Percentiles rank a stretch among this genome's conserved stretches.
phyloP scores from a whole-genome alignment of 2,797 vertebrate genomes.

The Chrysolophus pictus region DNA sequence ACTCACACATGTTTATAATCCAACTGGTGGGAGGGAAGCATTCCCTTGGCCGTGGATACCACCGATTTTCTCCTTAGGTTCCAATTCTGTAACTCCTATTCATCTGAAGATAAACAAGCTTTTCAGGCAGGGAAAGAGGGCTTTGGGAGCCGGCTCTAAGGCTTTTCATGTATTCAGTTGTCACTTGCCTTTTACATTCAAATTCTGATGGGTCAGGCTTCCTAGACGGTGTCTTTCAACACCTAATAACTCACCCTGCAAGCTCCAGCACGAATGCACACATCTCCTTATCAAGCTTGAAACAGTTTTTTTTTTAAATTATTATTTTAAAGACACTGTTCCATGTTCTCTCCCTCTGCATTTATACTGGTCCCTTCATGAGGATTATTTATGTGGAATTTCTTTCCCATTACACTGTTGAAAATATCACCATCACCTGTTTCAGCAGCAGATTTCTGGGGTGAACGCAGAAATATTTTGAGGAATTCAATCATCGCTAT shows the following conservation, averaged over 20 bases:
- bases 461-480: conserved; percentile 72
- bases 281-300: conserved; percentile 73
- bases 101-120: conserved; percentile 46
- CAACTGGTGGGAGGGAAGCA: conserved; percentile 64
- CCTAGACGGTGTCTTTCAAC: conserved; percentile 77
- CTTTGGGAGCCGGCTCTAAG: conserved; percentile 30
- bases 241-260: conserved; percentile 79
- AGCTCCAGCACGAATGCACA: conserved; percentile 59
- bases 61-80: conserved; percentile 58
- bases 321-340: conserved; percentile 77
- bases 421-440: conserved; percentile 79
- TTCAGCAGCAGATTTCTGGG: conserved; percentile 75
- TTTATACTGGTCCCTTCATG: conserved; percentile 68
- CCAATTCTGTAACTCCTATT: conserved; percentile 68
- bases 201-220: conserved; percentile 64
- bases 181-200: conserved; percentile 70
- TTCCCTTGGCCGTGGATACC: conserved; percentile 68
- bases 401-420: conserved; percentile 71
- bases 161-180: conserved; percentile 72
- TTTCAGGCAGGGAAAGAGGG: conserved; percentile 37
- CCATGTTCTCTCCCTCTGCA: conserved; percentile 52
- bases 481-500: conserved; percentile 60
- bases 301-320: conserved; percentile 46
- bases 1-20: conserved; percentile 68
- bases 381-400: conserved; percentile 80